Evolutionary conservation across 2,797 vertebrate genomes (phyloP).

Genomic region (Schizothorax lantsangensis): DNA sequence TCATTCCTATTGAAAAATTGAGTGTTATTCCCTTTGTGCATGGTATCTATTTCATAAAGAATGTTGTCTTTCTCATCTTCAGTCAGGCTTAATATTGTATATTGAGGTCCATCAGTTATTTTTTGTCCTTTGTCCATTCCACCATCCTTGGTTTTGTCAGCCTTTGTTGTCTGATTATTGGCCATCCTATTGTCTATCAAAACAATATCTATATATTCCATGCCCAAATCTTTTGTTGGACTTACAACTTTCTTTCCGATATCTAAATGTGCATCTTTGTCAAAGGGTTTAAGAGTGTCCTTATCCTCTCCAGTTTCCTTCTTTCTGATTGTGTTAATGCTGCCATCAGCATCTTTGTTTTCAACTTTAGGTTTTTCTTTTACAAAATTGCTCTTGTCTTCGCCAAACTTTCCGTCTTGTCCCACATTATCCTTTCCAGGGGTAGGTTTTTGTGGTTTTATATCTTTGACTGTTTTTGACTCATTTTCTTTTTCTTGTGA

Average conservation of each 20-base stretch:
- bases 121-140: constrained; percentile 37
- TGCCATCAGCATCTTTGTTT: constrained; percentile 64
- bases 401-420: constrained; percentile 52
- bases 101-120: constrained; percentile 70
- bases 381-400: constrained; percentile 51
- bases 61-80: constrained; percentile 67
- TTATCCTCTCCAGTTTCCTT: constrained; percentile 63
- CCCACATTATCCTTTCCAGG: constrained; percentile 43
- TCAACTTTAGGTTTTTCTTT: constrained; percentile 69
- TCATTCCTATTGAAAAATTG: constrained; percentile 57
- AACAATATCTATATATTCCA: constrained; percentile 61
- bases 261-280: constrained; percentile 55
- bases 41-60: constrained; percentile 66
- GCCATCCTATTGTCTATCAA: constrained; percentile 72
- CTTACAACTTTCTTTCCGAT: constrained; percentile 56
- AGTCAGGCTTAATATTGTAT: constrained; percentile 69
- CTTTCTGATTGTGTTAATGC: constrained; percentile 67
- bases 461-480: constrained; percentile 35
- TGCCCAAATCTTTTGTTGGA: constrained; percentile 38
- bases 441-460: constrained; percentile 32
- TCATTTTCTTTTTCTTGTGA: constrained; percentile 44
- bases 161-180: constrained; percentile 28
- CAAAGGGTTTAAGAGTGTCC: constrained; percentile 48
- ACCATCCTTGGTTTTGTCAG: constrained; percentile 42
- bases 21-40: constrained; percentile 65